A percentile compares a stretch with the other conserved stretches of the same genome.
These are phyloP conservation scores for Dicrostonyx torquatus DNA, from an alignment of 2,797 vertebrate species.

Conservation along the genomic window DNA sequence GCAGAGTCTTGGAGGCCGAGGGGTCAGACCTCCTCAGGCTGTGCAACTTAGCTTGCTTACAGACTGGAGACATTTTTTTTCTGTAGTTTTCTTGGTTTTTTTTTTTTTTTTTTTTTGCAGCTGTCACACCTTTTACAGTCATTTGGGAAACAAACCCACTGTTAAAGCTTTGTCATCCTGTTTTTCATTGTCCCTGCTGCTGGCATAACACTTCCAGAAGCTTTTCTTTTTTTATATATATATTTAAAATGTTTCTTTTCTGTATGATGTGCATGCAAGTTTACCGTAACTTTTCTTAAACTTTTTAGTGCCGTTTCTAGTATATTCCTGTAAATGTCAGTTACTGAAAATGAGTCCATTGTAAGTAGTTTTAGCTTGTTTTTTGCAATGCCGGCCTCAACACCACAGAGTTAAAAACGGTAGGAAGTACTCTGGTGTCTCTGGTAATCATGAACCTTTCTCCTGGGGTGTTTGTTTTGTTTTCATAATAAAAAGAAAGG, in stretches of 20 bases:
- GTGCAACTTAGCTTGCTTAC: slow-evolving; percentile 63
- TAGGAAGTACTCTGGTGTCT: slow-evolving; percentile 93
- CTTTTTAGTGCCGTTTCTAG: slow-evolving; percentile 96
- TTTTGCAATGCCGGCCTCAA: slow-evolving; percentile 88
- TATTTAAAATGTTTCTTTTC: slow-evolving; percentile 94
- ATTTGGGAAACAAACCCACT: slow-evolving; percentile 64
- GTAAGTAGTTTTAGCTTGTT: slow-evolving; percentile 91
- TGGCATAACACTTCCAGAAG: slow-evolving; percentile 76
- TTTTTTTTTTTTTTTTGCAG: slow-evolving; percentile 64
- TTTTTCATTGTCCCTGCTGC: slow-evolving; percentile 63
- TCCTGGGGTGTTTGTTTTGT: slow-evolving; percentile 92
- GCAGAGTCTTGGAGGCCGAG: slow-evolving; percentile 19
- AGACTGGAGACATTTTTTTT: slow-evolving; percentile 57
- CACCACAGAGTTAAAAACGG: slow-evolving; percentile 84
- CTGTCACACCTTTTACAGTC: slow-evolving; percentile 72
- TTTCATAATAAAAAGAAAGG: slow-evolving; percentile 96
- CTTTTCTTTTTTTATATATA: slow-evolving; percentile 88
- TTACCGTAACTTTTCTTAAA: slow-evolving; percentile 93
- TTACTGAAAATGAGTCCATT: slow-evolving; percentile 87
- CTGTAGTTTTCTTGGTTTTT: slow-evolving; percentile 28
- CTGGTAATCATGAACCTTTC: slow-evolving; percentile 93
- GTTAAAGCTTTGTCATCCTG: slow-evolving; percentile 57
- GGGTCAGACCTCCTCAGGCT: background rate
- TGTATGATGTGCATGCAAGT: slow-evolving; percentile 97
- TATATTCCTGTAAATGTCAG: slow-evolving; percentile 95